Evolutionary conservation across 2,113 vertebrate species (phyloP).

Genomic region (Prionailurus bengalensis): DNA sequence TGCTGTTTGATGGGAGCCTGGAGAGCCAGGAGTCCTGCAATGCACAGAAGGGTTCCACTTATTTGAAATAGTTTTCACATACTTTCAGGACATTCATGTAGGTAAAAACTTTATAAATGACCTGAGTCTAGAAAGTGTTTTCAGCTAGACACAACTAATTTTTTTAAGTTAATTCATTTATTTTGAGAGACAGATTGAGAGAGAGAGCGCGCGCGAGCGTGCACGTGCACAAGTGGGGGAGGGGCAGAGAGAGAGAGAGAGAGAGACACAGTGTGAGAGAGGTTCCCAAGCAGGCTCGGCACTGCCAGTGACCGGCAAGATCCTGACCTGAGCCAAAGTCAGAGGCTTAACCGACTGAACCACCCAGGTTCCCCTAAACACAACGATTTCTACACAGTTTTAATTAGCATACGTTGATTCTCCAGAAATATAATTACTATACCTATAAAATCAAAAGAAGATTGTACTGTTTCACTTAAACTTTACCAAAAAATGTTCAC

Average conservation of each 20-base stretch:
- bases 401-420: conserved; percentile 2
- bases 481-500: neutral
- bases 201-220: no score
- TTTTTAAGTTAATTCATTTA: no score
- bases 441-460: neutral
- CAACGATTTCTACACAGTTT: neutral
- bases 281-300: no score
- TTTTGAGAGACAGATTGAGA: no score
- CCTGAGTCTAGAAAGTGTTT: neutral
- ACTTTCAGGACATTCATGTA: neutral
- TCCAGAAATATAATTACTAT: neutral
- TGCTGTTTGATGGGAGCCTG: neutral
- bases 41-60: neutral
- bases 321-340: no score
- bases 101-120: conserved; percentile 16
- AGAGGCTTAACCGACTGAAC: no score
- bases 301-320: no score
- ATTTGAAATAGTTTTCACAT: neutral
- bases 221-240: no score
- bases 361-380: no score
- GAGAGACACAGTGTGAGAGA: no score
- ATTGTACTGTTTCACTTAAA: conserved; percentile 2
- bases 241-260: no score
- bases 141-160: neutral
- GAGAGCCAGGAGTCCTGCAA: neutral